Evolutionary conservation across 2,888 invertebrate species (phyloP).

Genomic region (Pimpla rufipes): DNA sequence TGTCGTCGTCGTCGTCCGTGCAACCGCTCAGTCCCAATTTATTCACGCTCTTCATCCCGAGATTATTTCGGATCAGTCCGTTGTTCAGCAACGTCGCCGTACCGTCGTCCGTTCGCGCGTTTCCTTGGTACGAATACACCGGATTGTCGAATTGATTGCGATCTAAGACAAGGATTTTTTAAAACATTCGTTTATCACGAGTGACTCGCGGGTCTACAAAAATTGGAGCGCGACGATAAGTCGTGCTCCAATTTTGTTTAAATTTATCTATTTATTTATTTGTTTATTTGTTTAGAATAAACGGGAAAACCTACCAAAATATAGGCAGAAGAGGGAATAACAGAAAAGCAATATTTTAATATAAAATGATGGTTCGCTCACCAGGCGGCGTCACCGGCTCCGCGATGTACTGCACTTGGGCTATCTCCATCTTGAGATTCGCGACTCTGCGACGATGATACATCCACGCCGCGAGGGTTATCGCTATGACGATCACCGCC

Average conservation of each 20-base stretch:
- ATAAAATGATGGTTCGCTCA: slow-evolving; percentile 77
- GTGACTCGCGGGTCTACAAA: too few relatives aligned
- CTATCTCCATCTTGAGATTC: slow-evolving; percentile 94
- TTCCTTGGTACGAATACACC: slow-evolving; percentile 92
- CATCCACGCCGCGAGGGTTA: slow-evolving; percentile 89
- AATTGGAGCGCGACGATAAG: too few relatives aligned
- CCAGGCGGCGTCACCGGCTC: slow-evolving; percentile 90
- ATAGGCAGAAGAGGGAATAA: too few relatives aligned
- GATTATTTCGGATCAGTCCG: slow-evolving; percentile 82
- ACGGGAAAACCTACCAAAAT: too few relatives aligned
- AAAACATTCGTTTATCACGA: too few relatives aligned
- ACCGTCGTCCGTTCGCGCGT: slow-evolving; percentile 82
- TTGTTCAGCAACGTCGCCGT: slow-evolving; percentile 85
- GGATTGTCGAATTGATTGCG: slow-evolving; percentile 97
- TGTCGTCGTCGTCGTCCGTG: slow-evolving; percentile 86
- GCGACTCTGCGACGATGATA: slow-evolving; percentile 94
- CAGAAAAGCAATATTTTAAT: too few relatives aligned
- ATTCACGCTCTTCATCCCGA: slow-evolving; percentile 80
- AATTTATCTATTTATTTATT: too few relatives aligned
- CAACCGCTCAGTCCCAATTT: slow-evolving; percentile 82
- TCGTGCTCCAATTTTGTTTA: too few relatives aligned
- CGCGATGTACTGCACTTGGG: slow-evolving; percentile 94
- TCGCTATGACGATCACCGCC: slow-evolving; percentile 90
- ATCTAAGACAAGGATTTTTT: too few relatives aligned
- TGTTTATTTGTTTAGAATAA: too few relatives aligned